These are phyloP conservation scores for Leucosticte australis DNA, from an alignment of 2,113 vertebrate genomes.

Conservation along the genomic window DNA sequence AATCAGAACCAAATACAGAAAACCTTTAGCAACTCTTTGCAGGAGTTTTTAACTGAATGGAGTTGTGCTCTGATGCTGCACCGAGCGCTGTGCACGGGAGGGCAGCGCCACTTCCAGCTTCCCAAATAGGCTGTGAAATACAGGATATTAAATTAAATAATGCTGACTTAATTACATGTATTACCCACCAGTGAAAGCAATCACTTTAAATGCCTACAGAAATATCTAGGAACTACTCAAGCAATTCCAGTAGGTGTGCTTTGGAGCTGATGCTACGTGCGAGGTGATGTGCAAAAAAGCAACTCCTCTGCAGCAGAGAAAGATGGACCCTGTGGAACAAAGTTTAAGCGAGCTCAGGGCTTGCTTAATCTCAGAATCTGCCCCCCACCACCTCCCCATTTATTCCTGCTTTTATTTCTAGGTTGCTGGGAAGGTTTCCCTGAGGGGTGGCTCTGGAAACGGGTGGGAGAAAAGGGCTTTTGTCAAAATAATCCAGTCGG, in stretches of 20 bases:
- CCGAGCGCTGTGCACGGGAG: background rate
- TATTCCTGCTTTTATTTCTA: background rate
- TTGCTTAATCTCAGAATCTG: background rate
- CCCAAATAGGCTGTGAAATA: background rate
- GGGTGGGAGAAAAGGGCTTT: background rate
- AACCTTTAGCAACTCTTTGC: background rate
- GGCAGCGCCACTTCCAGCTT: background rate
- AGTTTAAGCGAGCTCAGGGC: background rate
- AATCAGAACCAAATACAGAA: background rate
- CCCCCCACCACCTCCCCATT: background rate
- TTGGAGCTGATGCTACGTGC: background rate
- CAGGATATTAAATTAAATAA: conserved; percentile 46
- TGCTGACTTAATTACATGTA: background rate
- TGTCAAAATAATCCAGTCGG: background rate
- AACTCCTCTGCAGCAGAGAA: background rate
- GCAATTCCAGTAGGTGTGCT: background rate
- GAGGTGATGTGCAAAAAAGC: background rate
- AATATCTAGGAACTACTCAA: background rate
- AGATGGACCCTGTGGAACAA: accelerated
- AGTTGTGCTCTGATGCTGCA: background rate
- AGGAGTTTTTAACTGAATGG: background rate
- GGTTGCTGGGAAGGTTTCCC: background rate
- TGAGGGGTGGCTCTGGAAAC: background rate
- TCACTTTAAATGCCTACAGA: background rate
- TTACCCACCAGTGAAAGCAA: conserved; percentile 6